These are phyloP conservation scores for Drosophila prostipennis DNA, from an alignment of 2,888 invertebrate species.

Conservation along the genomic window DNA sequence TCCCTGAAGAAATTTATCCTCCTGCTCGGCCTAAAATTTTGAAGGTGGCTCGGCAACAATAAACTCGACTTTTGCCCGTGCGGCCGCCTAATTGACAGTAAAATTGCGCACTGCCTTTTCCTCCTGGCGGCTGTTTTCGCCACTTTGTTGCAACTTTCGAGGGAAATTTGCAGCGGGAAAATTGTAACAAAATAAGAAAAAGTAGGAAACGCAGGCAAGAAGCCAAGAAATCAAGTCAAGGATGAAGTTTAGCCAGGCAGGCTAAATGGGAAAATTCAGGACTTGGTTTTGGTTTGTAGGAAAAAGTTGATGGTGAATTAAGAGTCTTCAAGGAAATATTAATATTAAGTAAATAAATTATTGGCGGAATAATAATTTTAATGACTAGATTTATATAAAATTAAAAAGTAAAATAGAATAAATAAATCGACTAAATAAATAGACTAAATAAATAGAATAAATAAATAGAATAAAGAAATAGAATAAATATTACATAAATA, in stretches of 20 bases:
- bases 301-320: not conserved
- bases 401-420: too few relatives aligned
- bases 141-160: conserved; percentile 21
- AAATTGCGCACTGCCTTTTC: conserved; percentile 1
- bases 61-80: conserved; percentile 4
- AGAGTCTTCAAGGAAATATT: not conserved
- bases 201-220: conserved; percentile 1
- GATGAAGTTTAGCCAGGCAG: conserved; percentile 6
- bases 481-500: too few relatives aligned
- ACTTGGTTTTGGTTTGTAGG: not conserved
- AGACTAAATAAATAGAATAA: too few relatives aligned
- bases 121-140: conserved; percentile 6
- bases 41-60: not conserved
- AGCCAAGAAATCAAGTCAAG: conserved; percentile 8
- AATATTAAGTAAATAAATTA: too few relatives aligned
- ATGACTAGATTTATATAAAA: too few relatives aligned
- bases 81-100: conserved; percentile 14
- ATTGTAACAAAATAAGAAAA: conserved; percentile 11
- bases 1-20: not conserved
- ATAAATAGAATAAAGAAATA: too few relatives aligned
- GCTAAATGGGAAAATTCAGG: not conserved
- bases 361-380: too few relatives aligned
- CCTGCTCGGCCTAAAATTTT: not conserved
- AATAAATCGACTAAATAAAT: too few relatives aligned
- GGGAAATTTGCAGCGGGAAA: not conserved